Percentiles rank a stretch among this genome's conserved stretches.
Evolutionary conservation across 1,140 invertebrate genomes (phyloP).

Genomic region (Hyposmocoma kahamanoa): DNA sequence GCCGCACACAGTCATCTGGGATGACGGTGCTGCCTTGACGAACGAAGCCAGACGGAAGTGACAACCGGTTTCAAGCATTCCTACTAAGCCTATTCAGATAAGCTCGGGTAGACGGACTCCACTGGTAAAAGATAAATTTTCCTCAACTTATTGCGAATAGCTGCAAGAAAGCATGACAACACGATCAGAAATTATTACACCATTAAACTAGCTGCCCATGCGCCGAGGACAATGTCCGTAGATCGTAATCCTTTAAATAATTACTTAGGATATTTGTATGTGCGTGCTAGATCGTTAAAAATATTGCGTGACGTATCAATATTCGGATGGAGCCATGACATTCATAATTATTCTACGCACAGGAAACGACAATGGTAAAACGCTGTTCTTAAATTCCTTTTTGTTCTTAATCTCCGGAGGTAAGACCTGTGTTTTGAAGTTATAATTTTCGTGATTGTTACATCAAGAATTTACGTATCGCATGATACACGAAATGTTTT

Average conservation of each 20-base stretch:
- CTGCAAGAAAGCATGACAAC: too few species aligned
- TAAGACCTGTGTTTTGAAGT: neutral
- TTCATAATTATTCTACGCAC: slow-evolving; percentile 35
- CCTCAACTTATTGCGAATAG: too few species aligned
- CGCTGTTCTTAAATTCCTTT: neutral
- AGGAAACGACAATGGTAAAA: slow-evolving; percentile 3
- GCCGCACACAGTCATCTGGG: slow-evolving; percentile 20
- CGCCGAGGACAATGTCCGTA: too few species aligned
- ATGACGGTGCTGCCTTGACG: too few species aligned
- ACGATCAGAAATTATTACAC: too few species aligned
- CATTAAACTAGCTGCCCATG: too few species aligned
- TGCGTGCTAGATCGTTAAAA: slow-evolving; percentile 38
- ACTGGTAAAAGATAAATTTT: too few species aligned
- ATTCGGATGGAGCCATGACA: slow-evolving; percentile 42
- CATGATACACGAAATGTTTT: slow-evolving; percentile 38
- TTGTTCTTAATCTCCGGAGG: neutral
- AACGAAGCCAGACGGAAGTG: slow-evolving; percentile 30
- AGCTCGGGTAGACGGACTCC: too few species aligned
- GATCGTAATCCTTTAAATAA: too few species aligned
- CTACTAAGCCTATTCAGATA: slow-evolving; percentile 40
- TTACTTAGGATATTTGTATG: too few species aligned
- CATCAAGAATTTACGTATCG: slow-evolving; percentile 21
- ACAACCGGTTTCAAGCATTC: slow-evolving; percentile 56
- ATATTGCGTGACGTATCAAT: slow-evolving; percentile 55
- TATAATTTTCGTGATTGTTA: too few species aligned